Base-by-base conservation (phyloP, 2,888 invertebrate species). In the Galeopsomyia nigrocyanea region DNA sequence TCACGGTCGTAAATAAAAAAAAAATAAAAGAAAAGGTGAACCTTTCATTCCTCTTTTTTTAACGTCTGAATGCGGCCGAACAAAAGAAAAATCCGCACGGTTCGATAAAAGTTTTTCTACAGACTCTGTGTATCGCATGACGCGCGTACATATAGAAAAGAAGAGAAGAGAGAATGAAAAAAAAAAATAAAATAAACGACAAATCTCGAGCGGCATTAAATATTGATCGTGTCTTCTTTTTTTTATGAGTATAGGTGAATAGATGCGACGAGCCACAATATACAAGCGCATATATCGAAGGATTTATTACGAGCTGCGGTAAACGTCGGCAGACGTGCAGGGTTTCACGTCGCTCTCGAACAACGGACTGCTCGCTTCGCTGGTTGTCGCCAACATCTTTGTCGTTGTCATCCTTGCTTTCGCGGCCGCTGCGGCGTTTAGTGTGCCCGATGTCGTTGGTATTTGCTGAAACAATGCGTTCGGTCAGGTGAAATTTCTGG, bases 371-470 rank as follows among this genome's bases (percentile, higher is more conserved):
- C 79, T 74, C 17, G 68, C 51, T 19, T 75, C 71, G 31, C 68
- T 62, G 19, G 70, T 75, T 61, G 76, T 73, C 31, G 76, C 55
- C 21, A 47, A 57, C 46, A 39, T 78, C 71, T 75, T 74, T 58
- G 77, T 80, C 70, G 77, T 77, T 56, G 78, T 77, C 58, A 78
- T 76, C 68, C 76, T 76, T 53, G 77, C 58, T 78, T 78, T 39
- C 50, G 76, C 79, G 68, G 78, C 77, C 68, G 78, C 75, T 67
- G 78, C 31, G 77, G 76, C 60, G 78, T 77, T 53, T 22, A 50
- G 60, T 39, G 77, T 73, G 26, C 79, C 80, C 22, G 84, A 84
- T 63, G 83, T 83, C 51, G 83, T 82, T 76, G 85, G 83, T 73
- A 83, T 79, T 80, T 85, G 82, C 82, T 83, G 71, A 46, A 60